Base-by-base conservation (phyloP, 53 echinoderm and acorn worm species). In the Zoroaster sp. region DNA sequence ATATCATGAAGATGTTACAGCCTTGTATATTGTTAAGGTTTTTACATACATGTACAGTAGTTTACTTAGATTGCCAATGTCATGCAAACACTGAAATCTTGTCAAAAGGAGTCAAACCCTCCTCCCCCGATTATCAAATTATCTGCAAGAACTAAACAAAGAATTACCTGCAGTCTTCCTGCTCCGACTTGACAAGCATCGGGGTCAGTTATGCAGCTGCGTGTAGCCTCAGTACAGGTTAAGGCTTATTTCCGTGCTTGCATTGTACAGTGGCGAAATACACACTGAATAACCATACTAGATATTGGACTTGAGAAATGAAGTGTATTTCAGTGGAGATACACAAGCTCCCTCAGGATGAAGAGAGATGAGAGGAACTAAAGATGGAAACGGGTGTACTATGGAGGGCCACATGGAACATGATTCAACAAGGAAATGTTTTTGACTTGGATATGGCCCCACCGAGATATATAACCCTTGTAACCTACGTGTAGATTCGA, bases 281-380 rank as follows among this genome's bases (percentile, higher is more conserved):
- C 52, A 37, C 39, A 36, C 35, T 53, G 54, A n/a, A 35, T 34
- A 40, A 39, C 49, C 55, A 39, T 78, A 53, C 14, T 28, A n/a
- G 78, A 76, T 76, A 33, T 49, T 34, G 76, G 76, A 76, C 76
- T 52, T 76, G 52, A 51, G 76, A 49, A 69, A 47, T 49, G 76
- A 76, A 53, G 54, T 78, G n/a, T 32, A 45, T 75, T 30, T 75
- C 5, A 43, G 37, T 13, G 20, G 45, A 43, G 75, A 42, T 38
- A 35, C 38, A 15, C 41, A n/a, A n/a, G n/a, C 12, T 20, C 73
- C 73, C 73, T 4, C 40, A 4, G 41, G 73, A 41, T n/a, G 41
- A 39, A 39, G 0, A 40, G 23, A 41, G 40, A 5, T 5, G 17
- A 40, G 23, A 38, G 39, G 73, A 23, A 39, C 39, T 18, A 40